Evolutionary conservation across 2,888 invertebrate genomes (phyloP).

Genomic region (Lithodes maja): DNA sequence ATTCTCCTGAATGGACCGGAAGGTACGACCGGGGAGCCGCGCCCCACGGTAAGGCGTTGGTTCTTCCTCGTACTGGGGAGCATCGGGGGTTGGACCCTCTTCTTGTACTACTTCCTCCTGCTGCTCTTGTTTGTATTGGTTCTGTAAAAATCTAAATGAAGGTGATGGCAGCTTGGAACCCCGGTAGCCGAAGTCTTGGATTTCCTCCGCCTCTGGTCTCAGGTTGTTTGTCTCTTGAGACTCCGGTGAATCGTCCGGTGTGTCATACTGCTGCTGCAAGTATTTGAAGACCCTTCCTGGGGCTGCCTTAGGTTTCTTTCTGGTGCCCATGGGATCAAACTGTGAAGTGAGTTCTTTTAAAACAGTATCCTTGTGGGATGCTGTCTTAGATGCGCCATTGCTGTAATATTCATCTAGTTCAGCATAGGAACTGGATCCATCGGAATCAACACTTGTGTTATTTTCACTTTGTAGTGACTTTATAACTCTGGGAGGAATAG

Average conservation of each 20-base stretch:
- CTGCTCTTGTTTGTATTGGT: constrained; percentile 53
- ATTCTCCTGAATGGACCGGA: constrained; percentile 66
- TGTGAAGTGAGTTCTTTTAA: constrained; percentile 67
- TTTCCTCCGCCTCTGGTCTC: constrained; percentile 28
- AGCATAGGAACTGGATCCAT: constrained; percentile 53
- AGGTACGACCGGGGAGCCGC: constrained; percentile 67
- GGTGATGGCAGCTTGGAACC: constrained; percentile 64
- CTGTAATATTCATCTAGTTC: constrained; percentile 64
- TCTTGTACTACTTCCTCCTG: constrained; percentile 5
- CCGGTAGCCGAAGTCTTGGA: constrained; percentile 36
- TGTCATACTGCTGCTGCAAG: constrained; percentile 65
- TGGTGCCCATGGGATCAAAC: constrained; percentile 57
- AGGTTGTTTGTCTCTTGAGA: constrained; percentile 2
- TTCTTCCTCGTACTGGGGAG: constrained; percentile 52
- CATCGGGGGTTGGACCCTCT: constrained; percentile 35
- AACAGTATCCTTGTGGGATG: constrained; percentile 60
- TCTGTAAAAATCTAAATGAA: constrained; percentile 65
- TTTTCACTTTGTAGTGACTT: constrained; percentile 36
- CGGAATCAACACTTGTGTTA: constrained; percentile 51
- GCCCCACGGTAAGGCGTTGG: constrained; percentile 62
- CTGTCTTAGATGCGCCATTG: constrained; percentile 62
- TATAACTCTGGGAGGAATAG: constrained; percentile 57
- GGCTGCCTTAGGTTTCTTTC: constrained; percentile 67
- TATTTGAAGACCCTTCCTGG: constrained; percentile 69
- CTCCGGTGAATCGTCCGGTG: constrained; percentile 34